phyloP scores from a whole-genome alignment of 2,888 invertebrate genomes.

The Taenaris catops region DNA sequence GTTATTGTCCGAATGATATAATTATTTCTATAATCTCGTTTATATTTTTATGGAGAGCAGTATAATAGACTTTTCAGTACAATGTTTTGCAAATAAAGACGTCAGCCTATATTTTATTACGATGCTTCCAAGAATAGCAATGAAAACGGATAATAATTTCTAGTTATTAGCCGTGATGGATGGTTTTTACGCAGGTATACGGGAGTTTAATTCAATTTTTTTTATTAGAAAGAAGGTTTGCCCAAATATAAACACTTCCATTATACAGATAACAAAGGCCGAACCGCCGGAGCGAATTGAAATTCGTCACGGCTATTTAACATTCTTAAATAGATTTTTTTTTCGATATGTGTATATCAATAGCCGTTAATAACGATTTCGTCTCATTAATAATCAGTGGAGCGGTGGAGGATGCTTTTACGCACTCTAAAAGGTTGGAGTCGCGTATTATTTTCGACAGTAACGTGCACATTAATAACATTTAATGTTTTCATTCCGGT shows the following conservation, averaged over 20 bases:
- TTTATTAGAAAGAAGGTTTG: constrained; percentile 45
- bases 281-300: constrained; percentile 64
- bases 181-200: constrained; percentile 63
- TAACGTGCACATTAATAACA: constrained; percentile 51
- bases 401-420: constrained; percentile 60
- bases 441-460: constrained; percentile 44
- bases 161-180: constrained; percentile 70
- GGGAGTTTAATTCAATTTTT: constrained; percentile 38
- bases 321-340: constrained; percentile 68
- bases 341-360: constrained; percentile 56
- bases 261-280: constrained; percentile 63
- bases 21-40: constrained; percentile 19
- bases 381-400: constrained; percentile 68
- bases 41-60: constrained; percentile 15
- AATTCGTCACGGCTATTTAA: constrained; percentile 74
- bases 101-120: constrained; percentile 36
- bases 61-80: constrained; percentile 26
- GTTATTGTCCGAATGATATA: constrained; percentile 27
- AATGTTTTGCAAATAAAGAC: constrained; percentile 71
- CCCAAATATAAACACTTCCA: constrained; percentile 72
- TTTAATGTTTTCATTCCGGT: constrained; percentile 54
- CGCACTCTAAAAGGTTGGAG: constrained; percentile 34
- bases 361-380: constrained; percentile 66
- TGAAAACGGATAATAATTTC: constrained; percentile 47
- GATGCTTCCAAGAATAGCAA: constrained; percentile 14